A percentile compares a stretch with the other conserved stretches of the same genome.
Evolutionary conservation across 2,113 vertebrate species (phyloP).

Genomic region (Pelusios castaneus): DNA sequence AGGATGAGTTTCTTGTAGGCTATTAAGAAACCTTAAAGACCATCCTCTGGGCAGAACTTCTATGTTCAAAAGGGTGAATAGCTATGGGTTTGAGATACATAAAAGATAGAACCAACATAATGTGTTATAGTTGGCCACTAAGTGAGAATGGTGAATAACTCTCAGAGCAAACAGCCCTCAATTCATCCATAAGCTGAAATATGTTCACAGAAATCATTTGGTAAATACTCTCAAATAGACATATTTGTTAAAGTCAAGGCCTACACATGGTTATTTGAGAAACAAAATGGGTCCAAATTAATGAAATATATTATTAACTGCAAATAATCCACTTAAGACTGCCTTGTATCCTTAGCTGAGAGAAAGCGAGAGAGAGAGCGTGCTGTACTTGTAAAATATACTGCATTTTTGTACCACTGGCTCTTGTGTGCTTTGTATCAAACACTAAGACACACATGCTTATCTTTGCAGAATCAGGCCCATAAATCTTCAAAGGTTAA

Average conservation of each 20-base stretch:
- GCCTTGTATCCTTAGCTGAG: not conserved
- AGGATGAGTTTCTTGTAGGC: not conserved
- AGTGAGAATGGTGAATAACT: not conserved
- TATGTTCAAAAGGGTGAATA: not conserved
- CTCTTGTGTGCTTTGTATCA: not conserved
- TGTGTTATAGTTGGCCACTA: not conserved
- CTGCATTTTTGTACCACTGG: not conserved
- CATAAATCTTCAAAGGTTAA: not conserved
- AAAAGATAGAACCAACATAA: accelerated
- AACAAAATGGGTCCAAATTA: not conserved
- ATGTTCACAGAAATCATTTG: not conserved
- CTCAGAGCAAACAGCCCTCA: not conserved
- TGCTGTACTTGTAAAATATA: not conserved
- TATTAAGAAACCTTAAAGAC: not conserved
- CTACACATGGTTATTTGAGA: not conserved
- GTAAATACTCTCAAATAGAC: not conserved
- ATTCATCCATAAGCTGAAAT: not conserved
- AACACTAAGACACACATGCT: not conserved
- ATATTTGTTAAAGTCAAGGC: not conserved
- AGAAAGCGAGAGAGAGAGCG: not conserved
- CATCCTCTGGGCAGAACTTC: not conserved
- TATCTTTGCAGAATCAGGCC: accelerated
- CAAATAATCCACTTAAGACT: not conserved
- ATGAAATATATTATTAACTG: not conserved
- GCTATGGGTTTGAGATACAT: not conserved